Base-by-base conservation (phyloP, 2,113 vertebrate species). In the Cynocephalus volans region DNA sequence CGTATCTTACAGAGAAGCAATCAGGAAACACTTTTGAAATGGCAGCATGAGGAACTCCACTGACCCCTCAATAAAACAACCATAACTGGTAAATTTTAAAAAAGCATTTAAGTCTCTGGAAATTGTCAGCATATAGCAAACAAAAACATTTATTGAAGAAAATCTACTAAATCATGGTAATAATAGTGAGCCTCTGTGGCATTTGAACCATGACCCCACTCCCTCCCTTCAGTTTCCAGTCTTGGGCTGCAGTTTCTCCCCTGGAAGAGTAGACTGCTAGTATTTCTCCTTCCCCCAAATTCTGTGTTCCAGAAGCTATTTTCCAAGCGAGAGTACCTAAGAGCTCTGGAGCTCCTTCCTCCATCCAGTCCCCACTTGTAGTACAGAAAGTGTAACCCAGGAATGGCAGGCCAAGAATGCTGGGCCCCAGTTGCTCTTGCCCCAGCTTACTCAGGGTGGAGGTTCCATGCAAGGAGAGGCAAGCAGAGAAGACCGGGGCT, bases 91-190 rank as follows among this genome's bases (percentile, higher is more conserved):
- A 87, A 96, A 77, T 50, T 90, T 73, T 56, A 13, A 23, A 36
- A 85, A 60, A 73, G 36, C 24, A 9, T 70, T 56, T 45, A 83
- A 58, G 31, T 95, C n/a, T 84, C 52, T 95, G 62, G 17, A 86
- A 96, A 75, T 77, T 90, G 31, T 88, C 58, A 41, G 6, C 76
- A 81, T 83, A 84, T 12, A 90, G 52, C 75, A 87, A 94, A 95
- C 62, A 83, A n/a, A 67, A 67, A 84, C n/a, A 88, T 67, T 76
- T 91, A 75, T 75, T 79, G 60, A 90, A 62, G 92, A 64, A 86
- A 95, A 73, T 79, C n/a, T 54, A 73, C 24, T 88, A 56, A 83
- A 17, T 65, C 50, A 87, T 81, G 15, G 8, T 77, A 69, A 88
- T 23, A 92, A 65, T 5, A 70, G 72, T 54, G 13, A 93, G n/a